phyloP scores from a whole-genome alignment of 2,113 vertebrate genomes.

The Lepus americanus region DNA sequence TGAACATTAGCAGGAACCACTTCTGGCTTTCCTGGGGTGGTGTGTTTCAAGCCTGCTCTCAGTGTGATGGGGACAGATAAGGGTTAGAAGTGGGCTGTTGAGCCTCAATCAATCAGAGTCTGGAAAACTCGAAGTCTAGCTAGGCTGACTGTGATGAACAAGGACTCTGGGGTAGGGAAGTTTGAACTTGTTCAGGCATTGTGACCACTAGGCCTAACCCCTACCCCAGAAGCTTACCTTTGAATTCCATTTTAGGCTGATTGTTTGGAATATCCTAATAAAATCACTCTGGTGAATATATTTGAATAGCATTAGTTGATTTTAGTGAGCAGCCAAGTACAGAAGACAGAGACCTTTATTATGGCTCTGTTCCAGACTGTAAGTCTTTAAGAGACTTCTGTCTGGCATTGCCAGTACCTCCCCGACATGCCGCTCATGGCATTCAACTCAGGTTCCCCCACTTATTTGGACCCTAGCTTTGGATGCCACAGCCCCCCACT shows the following conservation, averaged over 20 bases:
- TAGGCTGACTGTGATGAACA: background rate
- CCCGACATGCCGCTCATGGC: background rate
- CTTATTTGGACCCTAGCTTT: background rate
- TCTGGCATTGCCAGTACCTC: background rate
- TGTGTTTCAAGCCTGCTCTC: background rate
- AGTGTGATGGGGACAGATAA: background rate
- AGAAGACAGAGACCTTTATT: background rate
- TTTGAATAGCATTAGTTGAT: constrained; percentile 50
- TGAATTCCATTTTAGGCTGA: constrained; percentile 11
- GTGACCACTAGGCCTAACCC: background rate
- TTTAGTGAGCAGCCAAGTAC: constrained; percentile 51
- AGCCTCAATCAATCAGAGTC: background rate
- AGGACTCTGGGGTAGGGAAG: background rate
- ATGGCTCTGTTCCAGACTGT: background rate
- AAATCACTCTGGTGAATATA: constrained; percentile 34
- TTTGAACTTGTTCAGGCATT: constrained; percentile 31
- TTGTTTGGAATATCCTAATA: background rate
- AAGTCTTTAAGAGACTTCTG: background rate
- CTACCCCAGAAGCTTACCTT: background rate
- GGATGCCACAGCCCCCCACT: background rate
- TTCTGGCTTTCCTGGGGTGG: background rate
- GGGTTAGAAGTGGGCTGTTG: background rate
- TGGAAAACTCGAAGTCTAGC: background rate
- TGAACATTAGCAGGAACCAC: background rate
- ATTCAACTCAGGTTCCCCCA: constrained; percentile 13